A percentile compares a stretch with the other conserved stretches of the same genome.
These are phyloP conservation scores for Homarus gammarus DNA, from an alignment of 2,888 invertebrate genomes.

Conservation along the genomic window DNA sequence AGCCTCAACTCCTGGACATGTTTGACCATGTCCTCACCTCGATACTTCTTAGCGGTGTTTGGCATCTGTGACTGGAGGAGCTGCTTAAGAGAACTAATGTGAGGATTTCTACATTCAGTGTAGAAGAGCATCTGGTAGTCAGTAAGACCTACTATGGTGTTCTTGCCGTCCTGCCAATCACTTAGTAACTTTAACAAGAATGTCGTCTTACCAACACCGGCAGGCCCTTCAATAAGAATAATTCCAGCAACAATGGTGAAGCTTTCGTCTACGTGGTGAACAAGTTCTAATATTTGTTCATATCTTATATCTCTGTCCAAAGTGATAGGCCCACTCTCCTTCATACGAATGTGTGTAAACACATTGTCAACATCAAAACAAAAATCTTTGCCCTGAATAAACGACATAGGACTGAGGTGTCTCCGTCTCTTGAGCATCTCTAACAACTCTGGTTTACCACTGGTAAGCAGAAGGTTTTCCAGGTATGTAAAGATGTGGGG, in stretches of 20 bases:
- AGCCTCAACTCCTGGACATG: background rate
- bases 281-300: too few species aligned
- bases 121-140: slow-evolving; percentile 11
- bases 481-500: background rate
- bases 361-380: background rate
- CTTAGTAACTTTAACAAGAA: slow-evolving; percentile 8
- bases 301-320: too few species aligned
- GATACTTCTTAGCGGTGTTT: background rate
- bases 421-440: background rate
- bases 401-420: slow-evolving; percentile 37
- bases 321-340: too few species aligned
- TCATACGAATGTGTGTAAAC: too few species aligned
- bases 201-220: slow-evolving; percentile 35
- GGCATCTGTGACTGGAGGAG: slow-evolving; percentile 27
- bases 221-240: slow-evolving; percentile 28
- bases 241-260: background rate
- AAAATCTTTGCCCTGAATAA: background rate
- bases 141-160: slow-evolving; percentile 3
- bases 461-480: too few species aligned
- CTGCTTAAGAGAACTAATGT: background rate
- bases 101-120: slow-evolving; percentile 28
- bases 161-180: slow-evolving; percentile 24
- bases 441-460: background rate
- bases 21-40: background rate
- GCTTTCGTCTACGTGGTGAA: too few species aligned